Evolutionary conservation across 1,140 invertebrate genomes (phyloP).

Genomic region (Trichonephila inaurata): DNA sequence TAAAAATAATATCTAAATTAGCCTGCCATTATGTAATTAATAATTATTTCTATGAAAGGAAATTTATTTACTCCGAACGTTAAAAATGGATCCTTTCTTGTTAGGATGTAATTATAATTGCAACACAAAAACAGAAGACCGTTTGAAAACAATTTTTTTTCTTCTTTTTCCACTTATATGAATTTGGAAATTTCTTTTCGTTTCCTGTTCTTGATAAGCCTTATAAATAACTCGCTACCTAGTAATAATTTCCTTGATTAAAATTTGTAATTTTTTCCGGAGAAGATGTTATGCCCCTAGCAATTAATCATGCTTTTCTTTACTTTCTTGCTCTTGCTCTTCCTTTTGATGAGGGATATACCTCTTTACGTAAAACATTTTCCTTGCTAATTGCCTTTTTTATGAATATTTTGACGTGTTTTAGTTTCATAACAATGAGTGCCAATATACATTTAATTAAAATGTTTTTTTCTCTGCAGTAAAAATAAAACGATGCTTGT

Average conservation of each 20-base stretch:
- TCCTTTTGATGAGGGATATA: neutral
- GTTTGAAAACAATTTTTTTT: neutral
- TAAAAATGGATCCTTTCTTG: no score
- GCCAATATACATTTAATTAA: constrained; percentile 27
- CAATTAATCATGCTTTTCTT: constrained; percentile 21
- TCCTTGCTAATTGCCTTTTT: constrained; percentile 16
- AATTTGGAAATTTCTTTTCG: neutral
- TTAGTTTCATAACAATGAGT: constrained; percentile 3
- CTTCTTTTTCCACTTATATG: no score
- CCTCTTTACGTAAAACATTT: constrained; percentile 2
- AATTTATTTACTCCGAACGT: no score
- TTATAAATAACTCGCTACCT: neutral
- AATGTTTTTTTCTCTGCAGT: neutral
- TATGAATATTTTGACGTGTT: neutral
- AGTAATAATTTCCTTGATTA: neutral
- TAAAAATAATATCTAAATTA: no score
- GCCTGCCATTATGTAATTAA: no score
- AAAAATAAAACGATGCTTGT: neutral
- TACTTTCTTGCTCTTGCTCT: neutral
- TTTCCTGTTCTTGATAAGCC: neutral
- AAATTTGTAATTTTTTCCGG: neutral
- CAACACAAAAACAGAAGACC: neutral
- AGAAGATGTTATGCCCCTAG: neutral
- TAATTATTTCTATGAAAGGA: no score
- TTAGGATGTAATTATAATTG: neutral